A percentile compares a stretch with the other conserved stretches of the same genome.
phyloP scores from a whole-genome alignment of 1,140 invertebrate species.

The Eriosoma lanigerum region DNA sequence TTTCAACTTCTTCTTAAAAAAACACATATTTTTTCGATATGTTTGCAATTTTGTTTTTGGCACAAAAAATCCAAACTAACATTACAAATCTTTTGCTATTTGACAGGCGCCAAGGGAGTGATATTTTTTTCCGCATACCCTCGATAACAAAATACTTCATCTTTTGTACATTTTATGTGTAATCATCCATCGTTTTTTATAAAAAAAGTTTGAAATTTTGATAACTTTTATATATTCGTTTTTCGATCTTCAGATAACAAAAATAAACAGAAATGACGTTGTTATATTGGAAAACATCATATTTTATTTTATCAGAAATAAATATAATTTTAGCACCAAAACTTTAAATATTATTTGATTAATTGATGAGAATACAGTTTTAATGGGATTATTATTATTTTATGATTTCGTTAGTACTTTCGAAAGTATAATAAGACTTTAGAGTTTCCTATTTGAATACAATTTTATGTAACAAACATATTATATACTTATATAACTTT shows the following conservation, averaged over 20 bases:
- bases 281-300: background rate
- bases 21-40: background rate
- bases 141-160: background rate
- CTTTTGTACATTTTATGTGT: background rate
- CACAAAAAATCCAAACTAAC: background rate
- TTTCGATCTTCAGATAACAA: background rate
- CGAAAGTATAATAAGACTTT: too few species aligned
- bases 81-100: conserved; percentile 13
- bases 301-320: too few species aligned
- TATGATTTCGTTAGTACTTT: too few species aligned
- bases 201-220: background rate
- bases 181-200: background rate
- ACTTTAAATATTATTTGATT: too few species aligned
- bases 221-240: background rate
- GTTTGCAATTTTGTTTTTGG: background rate
- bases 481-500: too few species aligned
- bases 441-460: too few species aligned
- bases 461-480: too few species aligned
- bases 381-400: too few species aligned
- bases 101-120: background rate
- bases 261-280: background rate
- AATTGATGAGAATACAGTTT: too few species aligned
- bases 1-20: background rate
- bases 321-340: too few species aligned
- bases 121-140: background rate